Evolutionary conservation across 2,888 invertebrate species (phyloP).

Genomic region (Incurvaria masculella): DNA sequence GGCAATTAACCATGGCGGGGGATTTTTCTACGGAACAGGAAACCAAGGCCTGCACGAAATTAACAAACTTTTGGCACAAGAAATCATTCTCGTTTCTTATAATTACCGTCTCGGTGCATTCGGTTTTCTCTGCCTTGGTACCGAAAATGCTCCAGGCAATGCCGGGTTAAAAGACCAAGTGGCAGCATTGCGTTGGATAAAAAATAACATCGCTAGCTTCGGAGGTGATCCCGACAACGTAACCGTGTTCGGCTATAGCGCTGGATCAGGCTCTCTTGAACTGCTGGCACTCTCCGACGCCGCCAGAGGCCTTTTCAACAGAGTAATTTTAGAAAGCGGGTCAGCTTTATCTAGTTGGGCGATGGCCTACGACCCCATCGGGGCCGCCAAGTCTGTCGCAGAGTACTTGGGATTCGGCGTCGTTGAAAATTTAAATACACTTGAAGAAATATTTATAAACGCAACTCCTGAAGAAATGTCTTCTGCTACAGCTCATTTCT

Average conservation of each 20-base stretch:
- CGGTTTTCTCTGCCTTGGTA: constrained; percentile 12
- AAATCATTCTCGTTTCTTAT: constrained; percentile 4
- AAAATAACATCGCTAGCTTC: constrained; percentile 37
- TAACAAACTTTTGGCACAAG: not conserved
- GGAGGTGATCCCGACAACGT: constrained; percentile 31
- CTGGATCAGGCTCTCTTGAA: not conserved
- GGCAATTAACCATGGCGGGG: constrained; percentile 3
- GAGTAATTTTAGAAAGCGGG: constrained; percentile 4
- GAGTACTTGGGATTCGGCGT: not conserved
- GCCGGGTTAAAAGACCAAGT: constrained; percentile 9
- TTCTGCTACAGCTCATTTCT: not conserved
- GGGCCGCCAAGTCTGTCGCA: constrained; percentile 1
- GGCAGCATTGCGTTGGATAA: constrained; percentile 21
- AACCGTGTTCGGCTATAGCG: constrained; percentile 3
- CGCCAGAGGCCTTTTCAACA: constrained; percentile 1
- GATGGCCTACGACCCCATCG: not conserved
- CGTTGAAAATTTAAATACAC: constrained; percentile 2
- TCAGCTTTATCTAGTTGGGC: not conserved
- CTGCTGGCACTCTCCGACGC: not conserved
- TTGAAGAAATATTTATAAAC: constrained; percentile 1
- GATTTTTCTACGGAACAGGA: not conserved
- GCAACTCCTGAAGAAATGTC: not conserved
- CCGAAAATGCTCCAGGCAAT: constrained; percentile 11
- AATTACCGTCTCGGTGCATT: constrained; percentile 11
- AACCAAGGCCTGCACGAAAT: not conserved